Base-by-base conservation (phyloP, 2,113 vertebrate genomes). In the Todiramphus chloris region DNA sequence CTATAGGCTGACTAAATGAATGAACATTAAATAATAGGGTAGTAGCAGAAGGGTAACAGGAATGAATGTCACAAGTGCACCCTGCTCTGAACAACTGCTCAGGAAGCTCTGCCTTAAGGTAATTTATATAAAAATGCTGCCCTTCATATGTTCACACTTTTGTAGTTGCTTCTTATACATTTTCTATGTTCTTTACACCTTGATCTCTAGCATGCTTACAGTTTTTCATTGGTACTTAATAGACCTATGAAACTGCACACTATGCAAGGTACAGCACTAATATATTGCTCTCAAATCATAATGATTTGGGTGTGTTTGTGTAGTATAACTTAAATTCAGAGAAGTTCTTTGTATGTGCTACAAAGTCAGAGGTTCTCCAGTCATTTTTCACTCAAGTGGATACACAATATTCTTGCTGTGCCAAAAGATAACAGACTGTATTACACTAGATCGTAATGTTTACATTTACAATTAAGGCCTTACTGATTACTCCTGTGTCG, bases 1-100 rank as follows among this genome's bases (percentile, higher is more conserved):
- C 19, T 70, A 35, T 14, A 69, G 44, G 21, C 17, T 60, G 39
- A 51, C 39, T 62, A n/a, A 68, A 44, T 17, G 14, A 82, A 56
- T 21, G 23, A 76, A 43, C 16, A 69, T 33, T 64, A 58, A 85
- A 43, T n/a, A 58, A 80, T 5, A 62, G 8, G 18, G 17, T 37
- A 67, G 79, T 21, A 66, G 44, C 62, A 77, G 37, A 89, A 75
- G 13, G 1, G 2, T 2, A 55, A 69, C 46, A 51, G 62, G 33
- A 82, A 16, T 16, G 60, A 93, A 83, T 0, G 2, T 12, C 0
- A 0, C 0, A 7, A 43, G 30, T 21, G 15, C 37, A 60, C 25
- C 24, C 48, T 58, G 28, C 27, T 82, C 46, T 78, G 27, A 87
- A 55, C 20, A 33, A 50, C 37, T 77, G 20, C 56, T 77, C 72